Evolutionary conservation across 2,888 invertebrate genomes (phyloP).

Genomic region (Polydrusus cervinus): DNA sequence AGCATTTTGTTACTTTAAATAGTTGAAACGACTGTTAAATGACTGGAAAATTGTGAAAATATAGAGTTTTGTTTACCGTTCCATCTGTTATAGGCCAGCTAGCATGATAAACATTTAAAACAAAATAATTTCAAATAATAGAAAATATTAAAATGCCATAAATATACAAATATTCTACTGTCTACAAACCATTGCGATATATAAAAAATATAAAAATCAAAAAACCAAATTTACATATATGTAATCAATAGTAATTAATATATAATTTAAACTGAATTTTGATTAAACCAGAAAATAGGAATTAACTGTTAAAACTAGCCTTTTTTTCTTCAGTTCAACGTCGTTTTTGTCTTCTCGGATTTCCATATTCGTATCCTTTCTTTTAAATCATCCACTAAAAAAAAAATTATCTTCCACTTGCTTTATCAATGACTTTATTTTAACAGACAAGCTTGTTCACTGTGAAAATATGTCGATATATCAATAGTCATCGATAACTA

Average conservation of each 20-base stretch:
- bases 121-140: neutral
- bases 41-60: too few species aligned
- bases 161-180: constrained; percentile 30
- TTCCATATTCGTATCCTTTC: constrained; percentile 92
- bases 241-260: constrained; percentile 35
- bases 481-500: too few species aligned
- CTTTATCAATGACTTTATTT: too few species aligned
- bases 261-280: constrained; percentile 44
- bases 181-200: constrained; percentile 45
- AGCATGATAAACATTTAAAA: neutral
- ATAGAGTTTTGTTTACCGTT: too few species aligned
- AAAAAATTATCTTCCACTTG: constrained; percentile 47
- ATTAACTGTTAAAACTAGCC: constrained; percentile 37
- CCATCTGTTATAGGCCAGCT: neutral
- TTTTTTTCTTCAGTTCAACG: constrained; percentile 40
- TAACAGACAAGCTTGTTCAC: too few species aligned
- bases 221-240: constrained; percentile 47
- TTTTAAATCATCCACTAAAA: constrained; percentile 87
- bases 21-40: too few species aligned
- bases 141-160: constrained; percentile 6
- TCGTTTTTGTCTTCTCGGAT: constrained; percentile 78
- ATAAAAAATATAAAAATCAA: constrained; percentile 47
- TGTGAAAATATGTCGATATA: too few species aligned
- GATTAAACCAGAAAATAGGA: constrained; percentile 47
- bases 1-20: too few species aligned